phyloP scores from a whole-genome alignment of 2,888 invertebrate species.

The Melinaea menophilus region DNA sequence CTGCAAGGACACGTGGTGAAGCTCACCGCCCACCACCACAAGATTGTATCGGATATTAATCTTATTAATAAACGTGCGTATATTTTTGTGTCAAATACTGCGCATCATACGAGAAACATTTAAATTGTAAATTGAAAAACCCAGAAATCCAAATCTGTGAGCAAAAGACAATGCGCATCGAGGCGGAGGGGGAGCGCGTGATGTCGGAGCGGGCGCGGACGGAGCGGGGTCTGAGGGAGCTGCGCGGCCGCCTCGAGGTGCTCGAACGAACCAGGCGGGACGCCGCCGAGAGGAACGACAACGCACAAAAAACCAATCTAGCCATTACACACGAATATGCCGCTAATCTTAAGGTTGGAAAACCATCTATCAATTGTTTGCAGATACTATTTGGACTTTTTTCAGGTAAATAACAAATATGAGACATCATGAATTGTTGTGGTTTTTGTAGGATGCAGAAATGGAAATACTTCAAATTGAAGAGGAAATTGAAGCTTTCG shows the following conservation, averaged over 20 bases:
- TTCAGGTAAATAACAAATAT: not conserved
- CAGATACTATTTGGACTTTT: too few relatives aligned
- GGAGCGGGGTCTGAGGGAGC: slow-evolving; percentile 76
- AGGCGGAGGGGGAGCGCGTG: slow-evolving; percentile 80
- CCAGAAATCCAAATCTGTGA: slow-evolving; percentile 80
- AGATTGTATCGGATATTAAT: slow-evolving; percentile 82
- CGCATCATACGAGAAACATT: too few relatives aligned
- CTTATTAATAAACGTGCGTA: slow-evolving; percentile 83
- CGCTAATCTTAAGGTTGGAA: slow-evolving; percentile 71
- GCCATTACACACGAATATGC: slow-evolving; percentile 77
- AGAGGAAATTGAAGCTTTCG: slow-evolving; percentile 81
- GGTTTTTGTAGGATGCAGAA: slow-evolving; percentile 80
- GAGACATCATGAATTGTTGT: not conserved
- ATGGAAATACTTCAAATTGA: slow-evolving; percentile 81
- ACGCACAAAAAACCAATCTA: slow-evolving; percentile 75
- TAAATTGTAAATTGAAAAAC: not conserved
- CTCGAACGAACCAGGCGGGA: slow-evolving; percentile 80
- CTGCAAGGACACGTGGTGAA: slow-evolving; percentile 85
- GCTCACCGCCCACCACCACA: slow-evolving; percentile 82
- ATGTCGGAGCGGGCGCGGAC: slow-evolving; percentile 76
- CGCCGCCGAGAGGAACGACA: slow-evolving; percentile 75
- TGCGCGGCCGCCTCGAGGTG: slow-evolving; percentile 79
- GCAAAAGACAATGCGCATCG: slow-evolving; percentile 84
- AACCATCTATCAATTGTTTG: not conserved
- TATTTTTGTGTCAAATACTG: not conserved